Evolutionary conservation across 2,888 invertebrate species (phyloP).

Genomic region (Shargacucullia verbasci): DNA sequence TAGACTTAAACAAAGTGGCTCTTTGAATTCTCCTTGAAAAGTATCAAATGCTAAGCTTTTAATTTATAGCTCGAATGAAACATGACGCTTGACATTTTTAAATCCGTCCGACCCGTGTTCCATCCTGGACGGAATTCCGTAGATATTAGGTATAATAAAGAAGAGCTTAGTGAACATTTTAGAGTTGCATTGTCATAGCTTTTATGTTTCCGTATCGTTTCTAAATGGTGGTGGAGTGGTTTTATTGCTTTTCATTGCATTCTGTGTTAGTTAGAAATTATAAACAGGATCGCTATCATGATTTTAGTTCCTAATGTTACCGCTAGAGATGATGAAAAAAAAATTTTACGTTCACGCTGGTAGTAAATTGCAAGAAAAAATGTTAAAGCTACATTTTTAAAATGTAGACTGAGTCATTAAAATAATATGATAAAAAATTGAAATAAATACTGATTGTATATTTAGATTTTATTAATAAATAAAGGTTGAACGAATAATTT

Average conservation of each 20-base stretch:
- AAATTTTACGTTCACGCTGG: no score
- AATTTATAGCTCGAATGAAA: conserved; percentile 55
- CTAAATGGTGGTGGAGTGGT: conserved; percentile 8
- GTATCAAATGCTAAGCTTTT: conserved; percentile 57
- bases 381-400: no score
- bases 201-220: conserved; percentile 20
- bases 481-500: no score
- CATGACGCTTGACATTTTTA: conserved; percentile 46
- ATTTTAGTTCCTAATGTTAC: no score
- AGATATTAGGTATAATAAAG: conserved; percentile 35
- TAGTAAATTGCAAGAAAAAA: no score
- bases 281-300: no score
- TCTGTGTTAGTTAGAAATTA: neutral
- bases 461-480: no score
- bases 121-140: conserved; percentile 36
- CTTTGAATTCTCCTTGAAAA: conserved; percentile 45
- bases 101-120: conserved; percentile 47
- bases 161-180: conserved; percentile 29
- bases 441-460: no score
- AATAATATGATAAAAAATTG: no score
- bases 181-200: neutral
- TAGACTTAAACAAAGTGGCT: conserved; percentile 36
- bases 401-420: no score
- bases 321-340: no score
- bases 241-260: conserved; percentile 6